These are phyloP conservation scores for Scomber colias DNA, from an alignment of 2,113 vertebrate species.

Conservation along the genomic window DNA sequence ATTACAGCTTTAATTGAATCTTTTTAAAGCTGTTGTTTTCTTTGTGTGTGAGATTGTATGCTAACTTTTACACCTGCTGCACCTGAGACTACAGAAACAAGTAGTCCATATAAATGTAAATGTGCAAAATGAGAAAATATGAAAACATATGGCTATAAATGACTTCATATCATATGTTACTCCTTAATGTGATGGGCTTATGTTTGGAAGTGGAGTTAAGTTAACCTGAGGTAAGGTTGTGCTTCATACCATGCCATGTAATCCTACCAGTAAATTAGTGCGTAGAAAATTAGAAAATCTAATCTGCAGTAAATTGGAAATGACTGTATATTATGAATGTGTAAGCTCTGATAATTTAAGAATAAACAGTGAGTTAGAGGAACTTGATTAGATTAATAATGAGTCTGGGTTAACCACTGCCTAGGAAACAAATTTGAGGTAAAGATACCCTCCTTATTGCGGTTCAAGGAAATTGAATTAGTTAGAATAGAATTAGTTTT, in stretches of 20 bases:
- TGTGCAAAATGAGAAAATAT: not conserved
- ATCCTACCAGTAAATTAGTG: too few species aligned
- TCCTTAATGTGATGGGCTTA: not conserved
- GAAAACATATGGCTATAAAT: not conserved
- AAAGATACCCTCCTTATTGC: not conserved
- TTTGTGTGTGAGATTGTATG: not conserved
- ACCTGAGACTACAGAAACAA: not conserved
- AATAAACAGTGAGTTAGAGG: not conserved
- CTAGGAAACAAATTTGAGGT: not conserved
- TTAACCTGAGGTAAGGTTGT: too few species aligned
- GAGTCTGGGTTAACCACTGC: not conserved
- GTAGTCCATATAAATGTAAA: too few species aligned
- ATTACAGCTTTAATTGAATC: slow-evolving; percentile 2
- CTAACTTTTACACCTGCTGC: not conserved
- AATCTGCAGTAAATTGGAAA: not conserved
- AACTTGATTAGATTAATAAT: slow-evolving; percentile 12
- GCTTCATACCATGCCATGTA: too few species aligned
- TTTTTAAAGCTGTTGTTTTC: not conserved
- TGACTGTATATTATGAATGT: too few species aligned
- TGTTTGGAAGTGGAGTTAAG: not conserved
- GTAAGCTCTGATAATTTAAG: not conserved
- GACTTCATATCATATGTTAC: slow-evolving; percentile 1
- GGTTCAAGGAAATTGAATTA: not conserved
- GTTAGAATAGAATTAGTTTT: not conserved
- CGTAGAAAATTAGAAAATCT: too few species aligned